Evolutionary conservation across 2,888 invertebrate genomes (phyloP), one percentile per base, ranked within the genome.

Genomic region (Rhabditophanes sp.): DNA sequence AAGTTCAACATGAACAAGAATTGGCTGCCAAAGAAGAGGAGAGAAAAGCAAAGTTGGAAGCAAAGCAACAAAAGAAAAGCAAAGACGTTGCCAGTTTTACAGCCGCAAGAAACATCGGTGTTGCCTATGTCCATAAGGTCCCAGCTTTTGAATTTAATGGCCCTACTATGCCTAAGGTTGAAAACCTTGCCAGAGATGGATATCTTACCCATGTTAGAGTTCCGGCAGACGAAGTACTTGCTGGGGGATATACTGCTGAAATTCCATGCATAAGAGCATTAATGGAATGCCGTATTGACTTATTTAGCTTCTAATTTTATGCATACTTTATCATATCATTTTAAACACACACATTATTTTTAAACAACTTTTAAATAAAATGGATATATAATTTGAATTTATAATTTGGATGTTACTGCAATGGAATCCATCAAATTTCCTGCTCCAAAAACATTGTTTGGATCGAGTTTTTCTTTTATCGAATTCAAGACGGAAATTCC

Each of bases 371-470:
- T n/a, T n/a, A n/a, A n/a, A n/a, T n/a, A n/a, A n/a, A n/a, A n/a
- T n/a, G n/a, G n/a, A n/a, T n/a, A n/a, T n/a, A n/a, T n/a, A n/a
- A n/a, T n/a, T n/a, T n/a, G n/a, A n/a, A n/a, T n/a, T n/a, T n/a
- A n/a, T n/a, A n/a, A n/a, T n/a, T n/a, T n/a, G n/a, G n/a, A n/a
- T n/a, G n/a, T n/a, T n/a, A n/a, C n/a, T n/a, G n/a, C n/a, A n/a
- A n/a, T 1, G n/a, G 20, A 6, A 4, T 53, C 58, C 39, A 75
- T 67, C 25, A 85, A 70, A 68, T 93, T 96, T 22, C 80, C 79
- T 39, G 76, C 74, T 1, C 82, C 88, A 68, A 96, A 93, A 41
- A 90, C 78, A 67, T 96, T 90, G 42, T 80, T 75, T 0, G 93
- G 93, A 67, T 96, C 96, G 16, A 96, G 69, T 45, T 81, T 77